Evolutionary conservation across 2,113 vertebrate genomes (phyloP).

Genomic region (Toxotes chatareus): DNA sequence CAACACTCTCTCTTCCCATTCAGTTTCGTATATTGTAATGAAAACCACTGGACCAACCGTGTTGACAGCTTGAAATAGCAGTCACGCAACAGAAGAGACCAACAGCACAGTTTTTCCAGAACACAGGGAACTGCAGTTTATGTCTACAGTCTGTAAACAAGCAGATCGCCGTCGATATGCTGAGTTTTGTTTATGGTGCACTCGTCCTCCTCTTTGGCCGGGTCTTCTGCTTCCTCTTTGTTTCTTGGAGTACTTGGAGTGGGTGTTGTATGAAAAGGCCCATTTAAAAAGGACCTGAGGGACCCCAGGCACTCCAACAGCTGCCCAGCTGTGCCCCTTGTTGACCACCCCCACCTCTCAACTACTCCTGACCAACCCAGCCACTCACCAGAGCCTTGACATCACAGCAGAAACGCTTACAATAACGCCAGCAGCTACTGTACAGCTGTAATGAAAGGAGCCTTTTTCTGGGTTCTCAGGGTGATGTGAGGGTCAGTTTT

Average conservation of each 20-base stretch:
- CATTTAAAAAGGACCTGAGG: slow-evolving; percentile 70
- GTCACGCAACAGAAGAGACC: slow-evolving; percentile 27
- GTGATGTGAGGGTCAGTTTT: slow-evolving; percentile 46
- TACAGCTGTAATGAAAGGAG: slow-evolving; percentile 53
- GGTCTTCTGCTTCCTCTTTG: slow-evolving; percentile 46
- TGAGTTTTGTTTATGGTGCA: slow-evolving; percentile 34
- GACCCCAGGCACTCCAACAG: slow-evolving; percentile 63
- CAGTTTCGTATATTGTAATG: background rate
- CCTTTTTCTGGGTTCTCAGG: slow-evolving; percentile 26
- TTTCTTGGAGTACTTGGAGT: slow-evolving; percentile 67
- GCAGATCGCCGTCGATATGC: background rate
- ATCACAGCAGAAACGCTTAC: slow-evolving; percentile 49
- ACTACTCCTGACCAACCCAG: slow-evolving; percentile 4
- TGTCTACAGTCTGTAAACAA: slow-evolving; percentile 34
- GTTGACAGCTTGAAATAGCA: slow-evolving; percentile 58
- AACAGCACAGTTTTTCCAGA: slow-evolving; percentile 24
- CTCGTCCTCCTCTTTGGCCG: slow-evolving; percentile 16
- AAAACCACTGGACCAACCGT: slow-evolving; percentile 33
- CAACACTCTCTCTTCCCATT: background rate
- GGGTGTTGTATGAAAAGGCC: slow-evolving; percentile 75
- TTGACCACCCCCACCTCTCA: background rate
- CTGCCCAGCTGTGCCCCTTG: slow-evolving; percentile 74
- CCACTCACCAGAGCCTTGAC: slow-evolving; percentile 43
- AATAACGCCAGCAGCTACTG: slow-evolving; percentile 50
- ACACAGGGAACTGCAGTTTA: slow-evolving; percentile 27